phyloP scores from a whole-genome alignment of 2,113 vertebrate species.

The Bettongia penicillata region DNA sequence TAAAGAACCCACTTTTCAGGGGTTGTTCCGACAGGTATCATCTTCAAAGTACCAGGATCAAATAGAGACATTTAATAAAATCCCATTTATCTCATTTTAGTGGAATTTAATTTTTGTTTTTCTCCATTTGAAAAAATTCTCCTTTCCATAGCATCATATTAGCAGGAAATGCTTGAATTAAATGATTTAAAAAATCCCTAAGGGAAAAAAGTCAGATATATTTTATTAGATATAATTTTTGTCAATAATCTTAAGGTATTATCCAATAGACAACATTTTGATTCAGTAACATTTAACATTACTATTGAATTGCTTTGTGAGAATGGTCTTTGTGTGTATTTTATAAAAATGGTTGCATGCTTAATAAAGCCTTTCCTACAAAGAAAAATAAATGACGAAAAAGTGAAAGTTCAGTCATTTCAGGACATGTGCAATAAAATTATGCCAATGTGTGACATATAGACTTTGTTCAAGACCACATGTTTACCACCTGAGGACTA shows the following conservation, averaged over 20 bases:
- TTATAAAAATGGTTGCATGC: neutral
- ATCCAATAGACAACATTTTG: conserved; percentile 46
- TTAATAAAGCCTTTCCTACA: conserved; percentile 24
- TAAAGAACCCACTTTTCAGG: neutral
- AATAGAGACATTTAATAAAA: conserved; percentile 45
- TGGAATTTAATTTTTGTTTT: conserved; percentile 59
- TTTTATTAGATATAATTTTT: conserved; percentile 13
- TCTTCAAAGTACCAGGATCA: conserved; percentile 53
- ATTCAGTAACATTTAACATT: conserved; percentile 50
- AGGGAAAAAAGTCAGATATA: neutral
- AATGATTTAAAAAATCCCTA: neutral
- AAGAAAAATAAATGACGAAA: neutral
- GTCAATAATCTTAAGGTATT: conserved; percentile 55
- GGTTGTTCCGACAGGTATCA: neutral
- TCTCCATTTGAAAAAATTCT: conserved; percentile 46
- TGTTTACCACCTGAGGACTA: no score
- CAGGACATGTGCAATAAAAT: neutral
- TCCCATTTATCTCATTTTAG: conserved; percentile 22
- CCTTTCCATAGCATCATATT: conserved; percentile 47
- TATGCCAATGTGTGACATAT: neutral
- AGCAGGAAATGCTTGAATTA: conserved; percentile 52
- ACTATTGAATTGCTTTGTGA: conserved; percentile 38
- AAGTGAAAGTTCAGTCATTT: neutral
- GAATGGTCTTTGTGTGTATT: conserved; percentile 26
- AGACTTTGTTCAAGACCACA: neutral